Conservation (phyloP, 2,113 vertebrate species). For the pig (Sus scrofa) region DNA sequence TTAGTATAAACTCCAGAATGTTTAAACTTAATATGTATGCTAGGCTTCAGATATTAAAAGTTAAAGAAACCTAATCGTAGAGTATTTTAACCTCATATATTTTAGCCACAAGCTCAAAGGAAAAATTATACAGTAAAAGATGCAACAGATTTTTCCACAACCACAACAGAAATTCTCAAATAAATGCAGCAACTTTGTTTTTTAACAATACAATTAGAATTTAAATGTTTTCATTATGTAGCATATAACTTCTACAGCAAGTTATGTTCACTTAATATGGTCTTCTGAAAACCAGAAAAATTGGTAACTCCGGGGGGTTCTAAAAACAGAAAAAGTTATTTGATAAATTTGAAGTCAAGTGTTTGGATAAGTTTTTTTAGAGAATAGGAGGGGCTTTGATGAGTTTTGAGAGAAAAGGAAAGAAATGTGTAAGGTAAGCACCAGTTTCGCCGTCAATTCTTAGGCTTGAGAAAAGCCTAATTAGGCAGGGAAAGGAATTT, state of each 20-base stretch:
- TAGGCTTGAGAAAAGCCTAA: slow-evolving; percentile 63
- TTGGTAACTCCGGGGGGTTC: not conserved
- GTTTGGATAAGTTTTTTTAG: not conserved
- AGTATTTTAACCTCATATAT: slow-evolving; percentile 54
- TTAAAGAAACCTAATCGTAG: slow-evolving; percentile 59
- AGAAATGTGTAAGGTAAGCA: slow-evolving; percentile 28
- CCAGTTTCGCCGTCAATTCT: slow-evolving; percentile 66
- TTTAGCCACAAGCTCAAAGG: slow-evolving; percentile 52
- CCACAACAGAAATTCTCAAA: slow-evolving; percentile 47
- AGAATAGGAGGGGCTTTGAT: not conserved
- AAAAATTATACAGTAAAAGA: slow-evolving; percentile 36
- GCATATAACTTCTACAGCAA: slow-evolving; percentile 27
- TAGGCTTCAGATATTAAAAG: slow-evolving; percentile 47
- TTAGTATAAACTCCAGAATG: slow-evolving; percentile 31
- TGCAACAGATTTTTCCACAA: not conserved
- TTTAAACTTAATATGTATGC: slow-evolving; percentile 18
- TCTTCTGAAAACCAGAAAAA: slow-evolving; percentile 43
- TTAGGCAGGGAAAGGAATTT: slow-evolving; percentile 72
- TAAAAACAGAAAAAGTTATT: slow-evolving; percentile 48
- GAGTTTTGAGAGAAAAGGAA: slow-evolving; percentile 42
- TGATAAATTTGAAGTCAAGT: not conserved
- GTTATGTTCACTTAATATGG: not conserved
- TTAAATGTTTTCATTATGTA: not conserved
- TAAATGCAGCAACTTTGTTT: slow-evolving; percentile 51
- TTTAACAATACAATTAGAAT: slow-evolving; percentile 34